Conservation (phyloP, 2,888 invertebrate genomes). For the Stenurella melanura region DNA sequence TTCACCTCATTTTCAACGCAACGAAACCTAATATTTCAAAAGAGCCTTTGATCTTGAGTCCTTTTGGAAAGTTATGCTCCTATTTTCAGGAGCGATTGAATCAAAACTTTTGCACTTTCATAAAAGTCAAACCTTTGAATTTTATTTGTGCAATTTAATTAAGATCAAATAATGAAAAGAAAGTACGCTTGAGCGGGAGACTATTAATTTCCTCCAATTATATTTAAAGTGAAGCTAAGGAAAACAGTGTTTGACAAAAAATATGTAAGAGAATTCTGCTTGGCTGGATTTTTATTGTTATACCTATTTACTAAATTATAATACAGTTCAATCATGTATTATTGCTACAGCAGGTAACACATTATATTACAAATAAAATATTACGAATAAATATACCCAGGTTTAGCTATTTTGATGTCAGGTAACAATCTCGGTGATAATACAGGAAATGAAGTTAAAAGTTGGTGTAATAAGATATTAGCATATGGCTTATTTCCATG, state of each 20-base stretch:
- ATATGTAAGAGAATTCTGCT: not conserved
- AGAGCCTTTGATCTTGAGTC: constrained; percentile 26
- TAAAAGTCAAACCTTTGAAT: constrained; percentile 32
- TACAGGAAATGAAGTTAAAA: too few relatives aligned
- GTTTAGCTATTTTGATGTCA: too few relatives aligned
- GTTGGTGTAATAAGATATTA: too few relatives aligned
- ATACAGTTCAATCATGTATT: not conserved
- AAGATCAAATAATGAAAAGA: constrained; percentile 31
- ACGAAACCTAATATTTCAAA: constrained; percentile 23
- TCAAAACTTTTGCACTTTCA: constrained; percentile 33
- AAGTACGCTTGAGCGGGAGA: constrained; percentile 11
- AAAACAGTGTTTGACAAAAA: constrained; percentile 27
- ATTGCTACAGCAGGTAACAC: too few relatives aligned
- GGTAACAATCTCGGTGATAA: too few relatives aligned
- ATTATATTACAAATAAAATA: too few relatives aligned
- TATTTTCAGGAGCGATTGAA: constrained; percentile 15
- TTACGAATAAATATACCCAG: too few relatives aligned
- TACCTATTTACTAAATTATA: not conserved
- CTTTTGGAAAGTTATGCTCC: constrained; percentile 20
- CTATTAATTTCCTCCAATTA: constrained; percentile 31
- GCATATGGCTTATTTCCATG: too few relatives aligned
- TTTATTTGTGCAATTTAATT: constrained; percentile 41
- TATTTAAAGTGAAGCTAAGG: constrained; percentile 19
- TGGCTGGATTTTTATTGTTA: not conserved
- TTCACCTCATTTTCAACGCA: not conserved